Base-by-base conservation (phyloP, 2,888 invertebrate genomes). In the Nebria salina region DNA sequence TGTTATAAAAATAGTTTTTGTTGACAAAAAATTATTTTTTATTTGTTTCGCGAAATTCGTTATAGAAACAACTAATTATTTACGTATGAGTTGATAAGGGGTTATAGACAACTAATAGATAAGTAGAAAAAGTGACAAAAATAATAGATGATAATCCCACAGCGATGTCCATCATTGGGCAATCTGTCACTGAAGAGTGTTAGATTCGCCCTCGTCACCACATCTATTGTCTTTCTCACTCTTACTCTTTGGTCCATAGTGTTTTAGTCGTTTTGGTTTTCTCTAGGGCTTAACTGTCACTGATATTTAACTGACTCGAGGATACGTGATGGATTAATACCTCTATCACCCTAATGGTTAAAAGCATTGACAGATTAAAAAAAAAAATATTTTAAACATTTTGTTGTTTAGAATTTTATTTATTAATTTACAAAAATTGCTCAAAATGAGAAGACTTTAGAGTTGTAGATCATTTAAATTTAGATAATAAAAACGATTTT, bases 111-210 rank as follows among this genome's bases (percentile, higher is more conserved):
- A 54, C 13, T 13, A 11, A 54, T 54, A 7, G 54, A 54, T 54
- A 54, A 54, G 13, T 11, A 54, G 2, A 54, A 54, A 8, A 7
- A 77, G 70, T 72, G 54, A 54, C 25, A 54, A 77, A 77, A 77
- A 77, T 54, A 77, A 70, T 72, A 77, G 77, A 77, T 77, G 77
- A 77, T 70, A 77, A 77, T 77, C 77, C 77, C 72, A 68, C 68
- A 75, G 68, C 75, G 66, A 43, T 66, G 79, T 79, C 70, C 79
- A 79, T 79, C 79, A 79, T 79, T 79, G 79, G 66, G 79, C 79
- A 79, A 79, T 79, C 79, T 79, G 79, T 79, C 79, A 75, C 42
- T 68, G 74, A 68, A 65, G 78, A 76, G 76, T 70, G 77, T 72
- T 77, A 25, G 70, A 8, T 54, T 54, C 54, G 68, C 41, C 20